Percentiles rank a stretch among this genome's conserved stretches.
Conservation (phyloP, 2,888 invertebrate species). For the Teleogryllus oceanicus region DNA sequence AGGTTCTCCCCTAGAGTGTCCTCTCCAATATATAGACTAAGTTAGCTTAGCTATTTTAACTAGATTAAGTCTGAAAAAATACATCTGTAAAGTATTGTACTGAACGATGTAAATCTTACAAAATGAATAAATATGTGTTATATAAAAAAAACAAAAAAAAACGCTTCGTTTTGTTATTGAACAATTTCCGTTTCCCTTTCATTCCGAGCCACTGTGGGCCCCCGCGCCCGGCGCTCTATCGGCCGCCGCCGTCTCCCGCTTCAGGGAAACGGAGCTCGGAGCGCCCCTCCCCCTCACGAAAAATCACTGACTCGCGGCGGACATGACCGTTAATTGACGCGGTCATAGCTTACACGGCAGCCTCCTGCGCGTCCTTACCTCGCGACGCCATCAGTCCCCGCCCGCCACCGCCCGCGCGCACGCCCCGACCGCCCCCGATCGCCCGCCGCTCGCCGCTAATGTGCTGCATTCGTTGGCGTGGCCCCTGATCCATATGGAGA, state of each 20-base stretch:
- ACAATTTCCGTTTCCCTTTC: no score
- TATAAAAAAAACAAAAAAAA: no score
- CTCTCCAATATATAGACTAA: no score
- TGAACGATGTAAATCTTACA: no score
- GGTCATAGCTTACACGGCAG: constrained; percentile 3
- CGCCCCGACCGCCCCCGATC: background rate
- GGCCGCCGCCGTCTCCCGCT: background rate
- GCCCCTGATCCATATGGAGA: background rate
- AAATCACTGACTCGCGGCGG: background rate
- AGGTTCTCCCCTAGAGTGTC: no score
- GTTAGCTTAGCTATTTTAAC: no score
- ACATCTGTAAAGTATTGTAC: no score
- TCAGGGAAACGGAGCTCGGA: background rate
- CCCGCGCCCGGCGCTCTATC: background rate
- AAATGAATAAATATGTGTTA: no score
- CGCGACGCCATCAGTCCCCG: background rate
- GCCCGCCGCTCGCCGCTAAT: background rate
- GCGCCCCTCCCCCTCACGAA: background rate
- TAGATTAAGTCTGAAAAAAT: no score
- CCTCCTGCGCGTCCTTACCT: background rate
- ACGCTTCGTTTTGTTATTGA: no score
- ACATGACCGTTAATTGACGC: constrained; percentile 1
- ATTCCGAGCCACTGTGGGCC: no score
- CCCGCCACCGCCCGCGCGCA: background rate
- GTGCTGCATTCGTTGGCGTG: constrained; percentile 18